phyloP scores from a whole-genome alignment of 2,113 vertebrate genomes.

The Gorsachius goisagi region DNA sequence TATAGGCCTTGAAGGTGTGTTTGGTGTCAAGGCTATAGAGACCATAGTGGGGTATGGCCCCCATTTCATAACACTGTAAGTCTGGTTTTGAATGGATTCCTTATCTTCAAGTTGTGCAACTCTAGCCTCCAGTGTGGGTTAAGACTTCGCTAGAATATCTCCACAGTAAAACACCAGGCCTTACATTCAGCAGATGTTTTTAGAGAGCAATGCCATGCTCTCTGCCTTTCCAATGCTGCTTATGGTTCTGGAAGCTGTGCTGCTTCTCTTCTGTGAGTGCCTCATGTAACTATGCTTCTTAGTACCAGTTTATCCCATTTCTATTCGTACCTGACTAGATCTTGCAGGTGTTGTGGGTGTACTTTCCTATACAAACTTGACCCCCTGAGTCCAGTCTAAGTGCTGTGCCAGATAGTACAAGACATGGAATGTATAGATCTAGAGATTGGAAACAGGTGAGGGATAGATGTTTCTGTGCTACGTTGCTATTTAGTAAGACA shows the following conservation, averaged over 20 bases:
- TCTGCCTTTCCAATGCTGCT: background rate
- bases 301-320: background rate
- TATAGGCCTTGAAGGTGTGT: background rate
- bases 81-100: background rate
- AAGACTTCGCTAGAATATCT: background rate
- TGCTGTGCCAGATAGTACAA: background rate
- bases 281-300: background rate
- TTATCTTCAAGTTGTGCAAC: background rate
- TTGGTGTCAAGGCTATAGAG: background rate
- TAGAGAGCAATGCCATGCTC: background rate
- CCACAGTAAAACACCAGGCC: background rate
- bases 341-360: background rate
- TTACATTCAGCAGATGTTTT: background rate
- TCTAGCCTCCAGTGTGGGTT: background rate
- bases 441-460: background rate
- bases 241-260: background rate
- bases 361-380: background rate
- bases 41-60: background rate
- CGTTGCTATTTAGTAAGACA: background rate
- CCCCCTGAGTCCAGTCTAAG: background rate
- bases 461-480: background rate
- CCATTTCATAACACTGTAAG: fast-evolving
- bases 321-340: background rate
- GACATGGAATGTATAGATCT: background rate
- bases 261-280: background rate